Evolutionary conservation across 2,797 vertebrate genomes (phyloP).

Genomic region (Enteromius afrohamiltoni): DNA sequence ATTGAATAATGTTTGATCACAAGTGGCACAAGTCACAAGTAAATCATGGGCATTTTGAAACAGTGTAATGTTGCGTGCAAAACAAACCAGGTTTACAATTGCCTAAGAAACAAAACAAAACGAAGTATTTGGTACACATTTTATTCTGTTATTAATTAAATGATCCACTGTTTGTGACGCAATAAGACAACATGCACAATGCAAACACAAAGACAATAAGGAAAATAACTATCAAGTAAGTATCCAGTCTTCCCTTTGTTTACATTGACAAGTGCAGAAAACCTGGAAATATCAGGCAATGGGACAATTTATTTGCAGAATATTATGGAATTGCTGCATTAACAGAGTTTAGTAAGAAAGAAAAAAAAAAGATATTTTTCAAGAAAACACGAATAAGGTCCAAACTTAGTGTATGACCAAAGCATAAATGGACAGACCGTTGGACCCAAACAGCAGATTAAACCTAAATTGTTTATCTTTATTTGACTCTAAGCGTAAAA

Average conservation of each 20-base stretch:
- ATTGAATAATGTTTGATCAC: slow-evolving; percentile 22
- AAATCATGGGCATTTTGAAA: not conserved
- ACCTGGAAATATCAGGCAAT: not conserved
- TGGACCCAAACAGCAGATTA: not conserved
- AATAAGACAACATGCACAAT: not conserved
- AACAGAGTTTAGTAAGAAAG: not conserved
- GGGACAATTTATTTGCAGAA: not conserved
- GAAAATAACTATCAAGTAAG: not conserved
- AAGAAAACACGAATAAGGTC: not conserved
- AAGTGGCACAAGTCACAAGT: slow-evolving; percentile 21
- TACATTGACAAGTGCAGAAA: not conserved
- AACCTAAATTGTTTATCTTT: not conserved
- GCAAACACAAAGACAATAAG: not conserved
- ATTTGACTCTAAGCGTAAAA: not conserved
- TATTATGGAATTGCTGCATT: not conserved
- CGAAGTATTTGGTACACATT: not conserved
- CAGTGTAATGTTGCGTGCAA: not conserved
- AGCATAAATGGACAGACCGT: not conserved
- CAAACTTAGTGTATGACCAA: not conserved
- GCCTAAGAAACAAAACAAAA: no score
- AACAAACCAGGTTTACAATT: not conserved
- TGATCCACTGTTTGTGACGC: not conserved
- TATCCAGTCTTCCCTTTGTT: not conserved
- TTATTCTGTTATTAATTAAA: not conserved
- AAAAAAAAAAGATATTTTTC: not conserved